Evolutionary conservation across 1,140 invertebrate species (phyloP), one percentile per base, ranked within the genome.

Genomic region (Camponotus vicinus): DNA sequence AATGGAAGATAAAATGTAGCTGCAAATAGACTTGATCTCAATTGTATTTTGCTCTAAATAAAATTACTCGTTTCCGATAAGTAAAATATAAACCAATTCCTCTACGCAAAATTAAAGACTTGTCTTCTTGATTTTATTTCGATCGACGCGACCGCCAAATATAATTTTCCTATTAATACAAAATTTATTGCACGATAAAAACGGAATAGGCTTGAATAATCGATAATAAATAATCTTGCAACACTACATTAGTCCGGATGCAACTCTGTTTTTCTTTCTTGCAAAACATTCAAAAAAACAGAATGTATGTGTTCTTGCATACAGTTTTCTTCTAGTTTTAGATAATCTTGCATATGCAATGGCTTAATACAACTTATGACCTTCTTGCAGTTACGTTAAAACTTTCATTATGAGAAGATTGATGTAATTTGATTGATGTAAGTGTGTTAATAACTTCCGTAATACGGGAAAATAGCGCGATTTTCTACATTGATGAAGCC

Each of bases 391-490:
- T 57, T 57, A 42, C 37, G 34, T 6, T n/a, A 18, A 45, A 42
- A 32, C 37, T 61, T 83, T 75, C 42, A 27, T 61, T 59, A 45
- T 7, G 27, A 52, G 49, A 75, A 73, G 27, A 83, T 83, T 83
- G 69, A 83, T 61, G 79, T 63, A 73, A 75, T 69, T 55, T 80
- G 18, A 32, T 18, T 66, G 64, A 80, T 63, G 69, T 83, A 83
- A 83, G 45, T 83, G 69, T 83, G 79, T 83, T 83, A 83, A 83
- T 67, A 40, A 83, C 55, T 75, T 83, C 69, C 79, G 57, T 32
- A n/a, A 73, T 75, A 27, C 0, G 11, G 2, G 40, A 75, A 75
- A 61, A 73, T 83, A 75, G 79, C 79, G 13, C 27, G 32, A 75
- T 83, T 75, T 59, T 63, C 69, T 61, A 34, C 27, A 37, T 73